Percentiles rank a stretch among this genome's conserved stretches.
Conservation (phyloP, 1,140 invertebrate genomes). For the Zaprionus tsacasi region DNA sequence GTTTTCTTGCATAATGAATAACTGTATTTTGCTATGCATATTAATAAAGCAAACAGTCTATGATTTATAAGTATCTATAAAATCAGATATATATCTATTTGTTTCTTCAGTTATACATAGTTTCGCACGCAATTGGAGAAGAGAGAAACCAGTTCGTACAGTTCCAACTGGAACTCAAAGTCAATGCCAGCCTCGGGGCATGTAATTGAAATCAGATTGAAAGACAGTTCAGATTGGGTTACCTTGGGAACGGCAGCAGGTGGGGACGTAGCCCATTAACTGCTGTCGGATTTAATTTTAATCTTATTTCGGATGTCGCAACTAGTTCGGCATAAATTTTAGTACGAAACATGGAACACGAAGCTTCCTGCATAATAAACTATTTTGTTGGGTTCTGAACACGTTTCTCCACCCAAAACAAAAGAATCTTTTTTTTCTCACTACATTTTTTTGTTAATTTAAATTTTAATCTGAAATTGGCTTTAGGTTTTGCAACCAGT, state of each 20-base stretch:
- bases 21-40: conserved; percentile 8
- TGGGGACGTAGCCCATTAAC: conserved; percentile 15
- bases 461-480: conserved; percentile 46
- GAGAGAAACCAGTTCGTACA: conserved; percentile 11
- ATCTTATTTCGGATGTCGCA: conserved; percentile 8
- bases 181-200: conserved; percentile 38
- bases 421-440: conserved; percentile 46
- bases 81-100: not conserved
- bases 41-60: conserved; percentile 19
- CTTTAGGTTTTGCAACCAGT: not conserved
- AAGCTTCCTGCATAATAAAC: conserved; percentile 25
- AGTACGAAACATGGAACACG: not conserved
- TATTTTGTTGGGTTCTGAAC: conserved; percentile 16
- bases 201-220: conserved; percentile 34
- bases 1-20: conserved; percentile 21
- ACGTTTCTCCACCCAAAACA: conserved; percentile 27
- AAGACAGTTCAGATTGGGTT: not conserved
- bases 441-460: conserved; percentile 5
- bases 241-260: conserved; percentile 8
- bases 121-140: conserved; percentile 23
- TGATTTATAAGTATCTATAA: conserved; percentile 9
- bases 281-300: conserved; percentile 26
- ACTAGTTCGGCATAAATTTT: not conserved
- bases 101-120: conserved; percentile 17
- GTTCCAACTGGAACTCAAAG: conserved; percentile 27